These are phyloP conservation scores for Patella vulgata DNA, from an alignment of 1,140 invertebrate species.

Conservation along the genomic window DNA sequence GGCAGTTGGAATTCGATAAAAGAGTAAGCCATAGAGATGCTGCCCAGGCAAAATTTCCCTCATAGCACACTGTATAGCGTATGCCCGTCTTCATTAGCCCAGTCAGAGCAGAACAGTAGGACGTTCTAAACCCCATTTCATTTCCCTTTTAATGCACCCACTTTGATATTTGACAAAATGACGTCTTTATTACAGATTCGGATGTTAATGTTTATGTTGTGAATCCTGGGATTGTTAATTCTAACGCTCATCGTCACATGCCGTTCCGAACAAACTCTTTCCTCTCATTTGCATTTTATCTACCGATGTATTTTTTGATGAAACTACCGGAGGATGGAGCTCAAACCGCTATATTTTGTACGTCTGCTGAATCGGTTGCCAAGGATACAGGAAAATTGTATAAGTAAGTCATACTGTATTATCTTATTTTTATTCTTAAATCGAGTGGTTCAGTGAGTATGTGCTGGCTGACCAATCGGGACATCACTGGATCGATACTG, in stretches of 20 bases:
- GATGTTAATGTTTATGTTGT: constrained; percentile 84
- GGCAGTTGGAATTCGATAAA: too few relatives aligned
- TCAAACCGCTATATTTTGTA: constrained; percentile 64
- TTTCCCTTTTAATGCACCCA: too few relatives aligned
- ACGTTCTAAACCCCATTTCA: too few relatives aligned
- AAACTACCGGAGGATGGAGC: constrained; percentile 66
- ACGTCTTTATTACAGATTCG: constrained; percentile 61
- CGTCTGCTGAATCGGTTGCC: constrained; percentile 75
- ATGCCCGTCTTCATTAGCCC: too few relatives aligned
- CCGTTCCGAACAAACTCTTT: constrained; percentile 64
- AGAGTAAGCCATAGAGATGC: too few relatives aligned
- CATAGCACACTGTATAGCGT: too few relatives aligned
- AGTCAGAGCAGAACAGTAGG: too few relatives aligned
- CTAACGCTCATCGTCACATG: constrained; percentile 81
- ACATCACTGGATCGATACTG: background rate
- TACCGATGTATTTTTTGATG: constrained; percentile 57
- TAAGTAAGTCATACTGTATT: constrained; percentile 42
- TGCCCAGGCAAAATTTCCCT: too few relatives aligned
- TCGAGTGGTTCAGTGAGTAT: constrained; percentile 1
- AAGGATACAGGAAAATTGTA: constrained; percentile 84
- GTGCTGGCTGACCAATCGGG: too few relatives aligned
- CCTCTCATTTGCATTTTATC: constrained; percentile 49
- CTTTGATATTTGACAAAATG: too few relatives aligned
- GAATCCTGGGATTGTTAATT: constrained; percentile 86
- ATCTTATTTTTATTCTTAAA: background rate